Evolutionary conservation across 2,113 vertebrate species (phyloP), one percentile per base, ranked within the genome.

Genomic region (Corythaeola cristata): DNA sequence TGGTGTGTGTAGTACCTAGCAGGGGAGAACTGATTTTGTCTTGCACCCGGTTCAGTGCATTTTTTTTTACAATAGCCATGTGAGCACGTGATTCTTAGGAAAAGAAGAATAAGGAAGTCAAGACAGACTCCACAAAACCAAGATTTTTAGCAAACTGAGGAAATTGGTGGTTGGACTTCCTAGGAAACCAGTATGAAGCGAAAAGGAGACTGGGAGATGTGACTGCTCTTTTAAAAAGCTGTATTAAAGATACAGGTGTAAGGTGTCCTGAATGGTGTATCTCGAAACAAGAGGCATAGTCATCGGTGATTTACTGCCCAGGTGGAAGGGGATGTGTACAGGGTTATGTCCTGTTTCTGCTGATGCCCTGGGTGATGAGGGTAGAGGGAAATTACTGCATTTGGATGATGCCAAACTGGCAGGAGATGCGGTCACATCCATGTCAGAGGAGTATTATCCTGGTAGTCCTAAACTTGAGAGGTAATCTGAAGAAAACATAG

Each of bases 41-140:
- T 78, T 3, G 0, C 5, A 15, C 37, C 18, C 12, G 21, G 0
- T 33, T 75, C 7, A 11, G 3, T 11, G 24, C 12, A 5, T 44
- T 55, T 26, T 58, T 30, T 59, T 76, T 55, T 67, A 3, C 13
- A 49, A 15, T 26, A 67, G 32, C 21, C n/a, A 8, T 11, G 3
- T 15, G 27, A 44, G 19, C 35, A 15, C 14, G 9, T 2, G 18
- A 3, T 67, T 37, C 56, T 83, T 72, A 39, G 30, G 62, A 85
- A 78, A 33, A 67, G 52, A 66, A 62, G 8, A 18, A 13, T 1
- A 4, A 28, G 15, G 32, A 84, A 73, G 19, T 60, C 32, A 80
- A 73, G 14, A 24, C 24, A n/a, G 71, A 58, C 16, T 78, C 11
- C 6, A 55, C 15, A 27, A 35, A 67, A 79, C 62, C 4, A 63